phyloP scores from a whole-genome alignment of 2,797 vertebrate species.

The Tragopan temminckii region DNA sequence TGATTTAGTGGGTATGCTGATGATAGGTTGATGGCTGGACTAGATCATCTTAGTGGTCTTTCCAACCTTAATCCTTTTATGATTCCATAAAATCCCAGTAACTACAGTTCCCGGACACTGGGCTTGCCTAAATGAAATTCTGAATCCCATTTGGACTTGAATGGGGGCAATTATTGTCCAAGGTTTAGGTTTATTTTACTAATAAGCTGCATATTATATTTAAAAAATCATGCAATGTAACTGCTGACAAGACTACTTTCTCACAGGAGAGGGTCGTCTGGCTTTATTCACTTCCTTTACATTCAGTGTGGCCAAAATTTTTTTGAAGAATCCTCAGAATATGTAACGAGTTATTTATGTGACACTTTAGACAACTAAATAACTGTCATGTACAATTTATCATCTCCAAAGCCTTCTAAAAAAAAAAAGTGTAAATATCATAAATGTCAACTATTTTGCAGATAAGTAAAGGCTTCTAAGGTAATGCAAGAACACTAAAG shows the following conservation, averaged over 20 bases:
- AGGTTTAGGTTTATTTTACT: background rate
- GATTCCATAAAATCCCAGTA: background rate
- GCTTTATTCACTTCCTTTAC: background rate
- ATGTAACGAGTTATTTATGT: background rate
- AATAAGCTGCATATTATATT: background rate
- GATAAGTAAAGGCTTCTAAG: background rate
- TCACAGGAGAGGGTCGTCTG: background rate
- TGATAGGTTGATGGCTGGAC: too few species aligned
- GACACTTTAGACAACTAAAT: background rate
- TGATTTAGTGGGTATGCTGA: too few species aligned
- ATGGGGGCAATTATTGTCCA: background rate
- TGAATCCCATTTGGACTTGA: background rate
- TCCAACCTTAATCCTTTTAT: too few species aligned
- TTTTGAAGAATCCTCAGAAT: background rate
- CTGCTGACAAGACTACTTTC: background rate
- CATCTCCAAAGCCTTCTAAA: background rate
- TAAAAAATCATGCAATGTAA: background rate
- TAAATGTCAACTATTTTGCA: background rate
- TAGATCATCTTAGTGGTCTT: too few species aligned
- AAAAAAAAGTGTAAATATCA: background rate
- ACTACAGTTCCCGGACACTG: background rate
- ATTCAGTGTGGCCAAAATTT: background rate
- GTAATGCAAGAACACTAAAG: background rate
- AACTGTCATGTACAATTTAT: background rate
- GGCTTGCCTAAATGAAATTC: background rate